Conservation (phyloP, 2,113 vertebrate genomes). For the Rutilus rutilus region DNA sequence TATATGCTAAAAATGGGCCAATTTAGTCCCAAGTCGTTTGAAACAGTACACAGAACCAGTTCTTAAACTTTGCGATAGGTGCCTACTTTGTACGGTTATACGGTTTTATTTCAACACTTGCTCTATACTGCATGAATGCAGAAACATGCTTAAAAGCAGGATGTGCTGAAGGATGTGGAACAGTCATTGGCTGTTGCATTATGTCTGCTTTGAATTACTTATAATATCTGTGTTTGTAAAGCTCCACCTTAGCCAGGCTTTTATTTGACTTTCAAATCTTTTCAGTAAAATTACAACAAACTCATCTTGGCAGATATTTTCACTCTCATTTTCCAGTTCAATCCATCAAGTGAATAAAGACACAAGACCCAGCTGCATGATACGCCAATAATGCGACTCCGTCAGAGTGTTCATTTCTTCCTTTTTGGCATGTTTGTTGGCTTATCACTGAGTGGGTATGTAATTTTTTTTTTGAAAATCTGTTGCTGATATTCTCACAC, state of each 20-base stretch:
- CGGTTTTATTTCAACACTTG: too few relatives aligned
- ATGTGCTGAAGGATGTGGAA: background rate
- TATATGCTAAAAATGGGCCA: too few relatives aligned
- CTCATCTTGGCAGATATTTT: background rate
- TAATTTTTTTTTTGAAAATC: background rate
- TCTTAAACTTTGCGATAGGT: too few relatives aligned
- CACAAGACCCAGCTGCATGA: too few relatives aligned
- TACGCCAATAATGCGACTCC: background rate
- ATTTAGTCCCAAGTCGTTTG: background rate
- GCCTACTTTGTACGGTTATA: too few relatives aligned
- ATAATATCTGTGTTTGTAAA: background rate
- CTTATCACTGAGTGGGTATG: conserved; percentile 4
- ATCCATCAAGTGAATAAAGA: background rate
- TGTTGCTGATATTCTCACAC: background rate
- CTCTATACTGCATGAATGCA: background rate
- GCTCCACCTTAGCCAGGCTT: background rate
- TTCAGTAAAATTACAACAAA: too few relatives aligned
- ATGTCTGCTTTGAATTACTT: background rate
- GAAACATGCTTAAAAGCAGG: background rate
- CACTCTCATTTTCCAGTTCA: background rate
- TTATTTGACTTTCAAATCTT: background rate
- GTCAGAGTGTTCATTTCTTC: background rate
- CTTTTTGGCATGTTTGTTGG: conserved; percentile 4
- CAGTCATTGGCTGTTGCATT: background rate
- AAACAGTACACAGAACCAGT: too few relatives aligned